Evolutionary conservation across 2,888 invertebrate species (phyloP).

Genomic region (Nymphalis polychloros): DNA sequence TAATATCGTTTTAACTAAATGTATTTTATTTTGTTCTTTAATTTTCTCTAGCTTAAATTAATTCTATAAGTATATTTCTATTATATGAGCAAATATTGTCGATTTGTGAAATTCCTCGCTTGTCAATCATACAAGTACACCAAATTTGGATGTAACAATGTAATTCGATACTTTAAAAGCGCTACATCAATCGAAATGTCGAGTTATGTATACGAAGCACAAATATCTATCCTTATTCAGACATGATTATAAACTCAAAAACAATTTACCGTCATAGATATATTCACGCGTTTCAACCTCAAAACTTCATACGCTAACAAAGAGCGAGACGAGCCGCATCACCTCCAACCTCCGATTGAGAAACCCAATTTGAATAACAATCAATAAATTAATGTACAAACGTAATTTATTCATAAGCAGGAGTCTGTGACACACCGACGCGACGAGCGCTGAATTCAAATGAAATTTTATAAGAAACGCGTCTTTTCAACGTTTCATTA

Average conservation of each 20-base stretch:
- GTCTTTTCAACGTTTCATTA: constrained; percentile 72
- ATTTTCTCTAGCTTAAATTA: no score
- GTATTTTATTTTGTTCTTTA: no score
- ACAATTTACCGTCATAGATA: constrained; percentile 58
- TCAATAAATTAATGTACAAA: constrained; percentile 80
- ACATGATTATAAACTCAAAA: constrained; percentile 54
- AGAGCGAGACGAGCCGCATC: constrained; percentile 67
- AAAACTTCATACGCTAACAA: constrained; percentile 63
- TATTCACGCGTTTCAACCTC: constrained; percentile 57
- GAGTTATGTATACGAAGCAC: constrained; percentile 48
- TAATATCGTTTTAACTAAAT: background rate
- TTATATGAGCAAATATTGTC: background rate
- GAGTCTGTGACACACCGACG: constrained; percentile 67
- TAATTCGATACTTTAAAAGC: constrained; percentile 52
- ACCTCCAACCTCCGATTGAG: constrained; percentile 80
- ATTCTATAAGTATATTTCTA: no score
- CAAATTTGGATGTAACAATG: constrained; percentile 47
- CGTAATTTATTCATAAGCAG: constrained; percentile 77
- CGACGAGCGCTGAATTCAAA: constrained; percentile 76
- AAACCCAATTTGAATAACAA: constrained; percentile 81
- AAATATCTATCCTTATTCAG: constrained; percentile 51
- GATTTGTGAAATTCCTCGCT: constrained; percentile 52
- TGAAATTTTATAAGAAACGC: constrained; percentile 76
- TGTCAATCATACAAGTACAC: constrained; percentile 50
- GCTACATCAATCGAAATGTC: constrained; percentile 55